phyloP scores from a whole-genome alignment of 2,113 vertebrate species.

The Eublepharis macularius region DNA sequence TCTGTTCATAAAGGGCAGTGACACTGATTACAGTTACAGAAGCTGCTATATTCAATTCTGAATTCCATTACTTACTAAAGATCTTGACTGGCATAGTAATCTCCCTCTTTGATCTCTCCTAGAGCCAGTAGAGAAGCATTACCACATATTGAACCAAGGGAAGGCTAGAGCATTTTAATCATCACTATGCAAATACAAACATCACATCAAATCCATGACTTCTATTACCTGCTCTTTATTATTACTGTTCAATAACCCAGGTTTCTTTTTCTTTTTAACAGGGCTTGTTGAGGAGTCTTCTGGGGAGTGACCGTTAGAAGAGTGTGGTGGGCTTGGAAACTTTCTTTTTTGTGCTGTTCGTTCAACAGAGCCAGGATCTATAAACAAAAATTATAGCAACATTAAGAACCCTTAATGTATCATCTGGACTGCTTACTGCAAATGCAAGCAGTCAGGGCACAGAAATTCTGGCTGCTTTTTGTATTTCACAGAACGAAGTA shows the following conservation, averaged over 20 bases:
- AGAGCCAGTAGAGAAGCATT: background rate
- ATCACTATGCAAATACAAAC: background rate
- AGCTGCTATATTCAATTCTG: background rate
- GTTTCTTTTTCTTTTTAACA: constrained; percentile 99
- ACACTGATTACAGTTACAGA: background rate
- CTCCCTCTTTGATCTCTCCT: background rate
- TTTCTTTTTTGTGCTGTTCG: constrained; percentile 90
- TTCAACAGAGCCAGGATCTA: constrained; percentile 89
- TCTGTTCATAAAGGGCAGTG: background rate
- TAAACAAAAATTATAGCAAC: constrained; percentile 56
- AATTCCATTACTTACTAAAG: background rate
- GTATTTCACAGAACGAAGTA: background rate
- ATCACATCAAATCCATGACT: constrained; percentile 16
- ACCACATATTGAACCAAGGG: background rate
- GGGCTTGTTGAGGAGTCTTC: constrained; percentile 92
- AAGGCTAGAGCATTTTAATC: background rate
- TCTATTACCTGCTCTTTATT: constrained; percentile 95
- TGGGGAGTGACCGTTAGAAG: constrained; percentile 97
- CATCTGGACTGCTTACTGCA: rapidly evolving
- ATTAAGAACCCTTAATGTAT: background rate
- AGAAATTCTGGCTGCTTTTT: background rate
- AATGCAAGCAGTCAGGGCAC: background rate
- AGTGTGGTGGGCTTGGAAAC: constrained; percentile 93
- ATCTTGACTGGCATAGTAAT: background rate
- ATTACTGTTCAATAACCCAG: constrained; percentile 87